phyloP scores from a whole-genome alignment of 2,113 vertebrate genomes.

The Tupaia tana region DNA sequence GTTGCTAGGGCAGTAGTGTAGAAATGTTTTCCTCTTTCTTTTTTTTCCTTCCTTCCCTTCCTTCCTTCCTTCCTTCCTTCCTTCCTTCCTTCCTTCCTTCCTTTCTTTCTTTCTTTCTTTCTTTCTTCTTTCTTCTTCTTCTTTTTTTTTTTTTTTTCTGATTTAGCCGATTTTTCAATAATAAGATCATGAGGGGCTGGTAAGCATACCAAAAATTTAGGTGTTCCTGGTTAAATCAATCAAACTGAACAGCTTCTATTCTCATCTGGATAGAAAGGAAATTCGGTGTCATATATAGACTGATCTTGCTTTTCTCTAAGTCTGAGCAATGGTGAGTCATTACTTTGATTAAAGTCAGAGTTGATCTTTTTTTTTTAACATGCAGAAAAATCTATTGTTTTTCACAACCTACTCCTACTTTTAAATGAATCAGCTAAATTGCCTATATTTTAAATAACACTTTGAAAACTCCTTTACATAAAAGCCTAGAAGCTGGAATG shows the following conservation, averaged over 20 bases:
- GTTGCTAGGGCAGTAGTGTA: neutral
- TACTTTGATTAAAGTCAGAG: conserved; percentile 79
- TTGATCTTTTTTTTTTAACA: conserved; percentile 73
- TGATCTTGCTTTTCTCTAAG: conserved; percentile 81
- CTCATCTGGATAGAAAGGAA: conserved; percentile 80
- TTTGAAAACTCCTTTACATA: conserved; percentile 70
- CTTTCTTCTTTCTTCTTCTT: too few species aligned
- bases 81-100: too few species aligned
- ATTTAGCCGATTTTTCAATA: neutral
- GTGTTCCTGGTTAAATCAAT: conserved; percentile 74
- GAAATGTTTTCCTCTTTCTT: neutral
- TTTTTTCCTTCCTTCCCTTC: too few species aligned
- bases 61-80: too few species aligned
- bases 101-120: too few species aligned
- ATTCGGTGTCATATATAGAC: conserved; percentile 63
- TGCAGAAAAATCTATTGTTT: conserved; percentile 80
- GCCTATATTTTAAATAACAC: conserved; percentile 56
- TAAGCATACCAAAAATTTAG: neutral
- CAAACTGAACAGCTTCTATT: conserved; percentile 70
- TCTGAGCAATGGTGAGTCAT: conserved; percentile 83
- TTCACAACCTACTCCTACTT: conserved; percentile 72
- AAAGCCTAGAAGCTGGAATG: conserved; percentile 69
- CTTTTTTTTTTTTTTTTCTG: too few species aligned
- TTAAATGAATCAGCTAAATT: conserved; percentile 77
- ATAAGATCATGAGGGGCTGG: neutral